A percentile compares a stretch with the other conserved stretches of the same genome.
Evolutionary conservation across 2,797 vertebrate genomes (phyloP).

Genomic region (Hypotaenidia philippensis): DNA sequence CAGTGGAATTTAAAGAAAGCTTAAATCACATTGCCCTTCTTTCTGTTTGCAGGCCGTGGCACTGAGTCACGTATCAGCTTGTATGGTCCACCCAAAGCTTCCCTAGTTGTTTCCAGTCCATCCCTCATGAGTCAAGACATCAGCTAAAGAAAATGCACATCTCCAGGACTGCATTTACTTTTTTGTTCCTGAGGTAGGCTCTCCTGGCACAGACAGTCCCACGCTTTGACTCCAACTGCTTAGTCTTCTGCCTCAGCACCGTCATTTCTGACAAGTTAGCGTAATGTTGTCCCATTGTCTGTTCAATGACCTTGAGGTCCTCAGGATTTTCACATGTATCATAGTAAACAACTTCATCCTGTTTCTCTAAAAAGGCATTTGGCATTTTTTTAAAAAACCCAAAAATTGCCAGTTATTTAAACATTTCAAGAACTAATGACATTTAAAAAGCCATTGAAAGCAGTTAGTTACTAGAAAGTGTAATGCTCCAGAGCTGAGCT

Average conservation of each 20-base stretch:
- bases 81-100: background rate
- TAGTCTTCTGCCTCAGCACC: slow-evolving; percentile 81
- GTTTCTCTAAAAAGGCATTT: slow-evolving; percentile 86
- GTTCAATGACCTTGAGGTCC: slow-evolving; percentile 84
- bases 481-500: background rate
- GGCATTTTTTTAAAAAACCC: slow-evolving; percentile 56
- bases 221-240: slow-evolving; percentile 88
- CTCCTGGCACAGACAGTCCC: slow-evolving; percentile 88
- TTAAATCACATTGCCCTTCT: background rate
- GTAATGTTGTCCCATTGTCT: slow-evolving; percentile 52
- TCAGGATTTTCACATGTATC: slow-evolving; percentile 92
- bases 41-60: background rate
- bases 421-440: slow-evolving; percentile 57
- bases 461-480: slow-evolving; percentile 37
- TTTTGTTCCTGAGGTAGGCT: slow-evolving; percentile 91
- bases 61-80: background rate
- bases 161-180: slow-evolving; percentile 79
- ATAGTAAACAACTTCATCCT: slow-evolving; percentile 95
- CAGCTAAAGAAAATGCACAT: slow-evolving; percentile 43
- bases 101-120: background rate
- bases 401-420: slow-evolving; percentile 58
- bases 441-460: slow-evolving; percentile 48
- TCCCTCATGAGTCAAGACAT: background rate
- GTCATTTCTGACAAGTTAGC: slow-evolving; percentile 61
- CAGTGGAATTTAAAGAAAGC: background rate